A percentile compares a stretch with the other conserved stretches of the same genome.
Conservation (phyloP, 2,797 vertebrate species). For the Aphelocoma californica region DNA sequence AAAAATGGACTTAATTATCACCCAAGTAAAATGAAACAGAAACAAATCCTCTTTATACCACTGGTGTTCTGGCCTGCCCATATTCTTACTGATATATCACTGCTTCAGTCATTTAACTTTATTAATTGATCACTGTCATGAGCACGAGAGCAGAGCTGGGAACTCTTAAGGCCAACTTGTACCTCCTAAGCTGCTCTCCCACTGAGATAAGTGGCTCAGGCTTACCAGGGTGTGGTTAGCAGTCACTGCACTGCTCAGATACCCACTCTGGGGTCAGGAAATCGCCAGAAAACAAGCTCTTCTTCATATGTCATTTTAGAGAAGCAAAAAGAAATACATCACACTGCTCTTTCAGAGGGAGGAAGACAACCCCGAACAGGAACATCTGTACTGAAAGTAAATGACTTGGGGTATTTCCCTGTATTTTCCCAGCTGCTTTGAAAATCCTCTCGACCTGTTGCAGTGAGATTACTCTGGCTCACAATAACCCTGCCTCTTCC, state of each 20-base stretch:
- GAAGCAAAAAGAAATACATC: background rate
- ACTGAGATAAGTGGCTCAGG: slow-evolving; percentile 60
- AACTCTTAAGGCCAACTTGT: slow-evolving; percentile 69
- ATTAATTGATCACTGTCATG: background rate
- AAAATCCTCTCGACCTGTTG: background rate
- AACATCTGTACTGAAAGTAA: background rate
- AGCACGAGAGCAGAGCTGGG: background rate
- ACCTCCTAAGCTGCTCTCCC: slow-evolving; percentile 80
- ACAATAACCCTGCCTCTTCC: background rate
- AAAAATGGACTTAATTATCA: background rate
- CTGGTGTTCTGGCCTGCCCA: background rate
- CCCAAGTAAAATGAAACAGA: background rate
- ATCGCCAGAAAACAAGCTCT: background rate
- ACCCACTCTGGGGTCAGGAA: background rate
- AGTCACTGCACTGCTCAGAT: slow-evolving; percentile 65
- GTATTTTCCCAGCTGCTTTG: background rate
- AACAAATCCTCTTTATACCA: background rate
- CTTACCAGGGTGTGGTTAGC: slow-evolving; percentile 76
- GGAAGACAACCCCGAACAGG: background rate
- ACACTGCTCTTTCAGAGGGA: background rate
- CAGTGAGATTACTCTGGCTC: background rate
- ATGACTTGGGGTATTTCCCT: background rate
- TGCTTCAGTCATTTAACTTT: background rate
- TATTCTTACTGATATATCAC: background rate
- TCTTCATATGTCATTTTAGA: background rate